Evolutionary conservation across 2,888 invertebrate genomes (phyloP), one percentile per base, ranked within the genome.

Genomic region (Osmoderma eremita): DNA sequence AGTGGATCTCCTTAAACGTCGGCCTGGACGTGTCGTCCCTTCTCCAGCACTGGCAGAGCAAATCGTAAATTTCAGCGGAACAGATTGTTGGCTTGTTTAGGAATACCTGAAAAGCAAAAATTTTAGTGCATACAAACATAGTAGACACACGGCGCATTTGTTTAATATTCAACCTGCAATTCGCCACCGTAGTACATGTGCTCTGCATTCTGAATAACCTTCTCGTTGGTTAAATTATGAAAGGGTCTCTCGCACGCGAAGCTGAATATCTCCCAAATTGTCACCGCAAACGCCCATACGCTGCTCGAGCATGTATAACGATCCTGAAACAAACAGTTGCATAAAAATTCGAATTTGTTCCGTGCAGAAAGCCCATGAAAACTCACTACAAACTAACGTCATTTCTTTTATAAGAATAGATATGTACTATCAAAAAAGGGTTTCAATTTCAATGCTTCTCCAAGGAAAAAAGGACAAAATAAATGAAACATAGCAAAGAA

Each of bases 51-150:
- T 88, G 87, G 77, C 88, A 86, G 90, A 92, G 90, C 71, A 92
- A 83, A 72, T 89, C 87, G 83, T 93, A 92, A 53, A 93, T 88
- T 74, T 90, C 89, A 15, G 88, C 85, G 12, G 92, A 90, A 80
- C 93, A 93, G 69, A 91, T 88, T 61, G 87, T 86, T 45, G 93
- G 93, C 75, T 90, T 88, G 74, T 91, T 91, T 66, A 82, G 71
- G n/a, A 81, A 70, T 71, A 88, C 87, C 84, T 87, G 84, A 63
- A 77, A 77, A 42, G 30, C 30, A 62, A 39, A 71, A 72, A 41
- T 22, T 13, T 49, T 39, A 41, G 20, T 58, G 24, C 18, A 18
- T 10, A 22, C 12, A 24, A 22, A n/a, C 24, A 58, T 58, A 13
- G 30, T 30, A 2, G 30, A 41, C 17, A 42, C 56, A 3, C 12